Percentiles rank a stretch among this genome's conserved stretches.
These are phyloP conservation scores for Notechis scutatus DNA, from an alignment of 2,113 vertebrate genomes.

Conservation along the genomic window DNA sequence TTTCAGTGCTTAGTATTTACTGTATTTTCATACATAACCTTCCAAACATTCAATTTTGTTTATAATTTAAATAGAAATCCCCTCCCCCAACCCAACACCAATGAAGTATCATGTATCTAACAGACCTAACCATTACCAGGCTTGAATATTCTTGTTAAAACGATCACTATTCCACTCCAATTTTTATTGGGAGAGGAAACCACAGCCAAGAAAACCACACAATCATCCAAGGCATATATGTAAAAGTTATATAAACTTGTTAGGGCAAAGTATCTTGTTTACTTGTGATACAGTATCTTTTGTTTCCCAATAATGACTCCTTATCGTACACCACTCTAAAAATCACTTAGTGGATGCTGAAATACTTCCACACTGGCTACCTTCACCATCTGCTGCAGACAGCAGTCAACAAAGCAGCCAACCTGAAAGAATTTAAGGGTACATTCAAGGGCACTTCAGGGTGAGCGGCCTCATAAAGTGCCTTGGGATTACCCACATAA, in stretches of 20 bases:
- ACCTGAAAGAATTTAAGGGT: background rate
- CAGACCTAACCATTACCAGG: background rate
- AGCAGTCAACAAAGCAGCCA: background rate
- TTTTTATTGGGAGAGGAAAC: background rate
- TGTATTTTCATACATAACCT: background rate
- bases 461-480: background rate
- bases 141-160: background rate
- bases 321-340: background rate
- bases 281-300: background rate
- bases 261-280: background rate
- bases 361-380: background rate
- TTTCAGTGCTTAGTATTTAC: background rate
- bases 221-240: background rate
- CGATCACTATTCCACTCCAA: background rate
- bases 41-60: background rate
- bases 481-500: background rate
- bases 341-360: background rate
- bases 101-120: background rate
- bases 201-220: background rate
- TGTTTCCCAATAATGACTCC: background rate
- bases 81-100: background rate
- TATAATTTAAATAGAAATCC: background rate
- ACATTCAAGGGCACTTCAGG: background rate
- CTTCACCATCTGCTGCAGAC: background rate
- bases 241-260: background rate